These are phyloP conservation scores for Mus spretus DNA, from an alignment of 2,797 vertebrate genomes.

Conservation along the genomic window DNA sequence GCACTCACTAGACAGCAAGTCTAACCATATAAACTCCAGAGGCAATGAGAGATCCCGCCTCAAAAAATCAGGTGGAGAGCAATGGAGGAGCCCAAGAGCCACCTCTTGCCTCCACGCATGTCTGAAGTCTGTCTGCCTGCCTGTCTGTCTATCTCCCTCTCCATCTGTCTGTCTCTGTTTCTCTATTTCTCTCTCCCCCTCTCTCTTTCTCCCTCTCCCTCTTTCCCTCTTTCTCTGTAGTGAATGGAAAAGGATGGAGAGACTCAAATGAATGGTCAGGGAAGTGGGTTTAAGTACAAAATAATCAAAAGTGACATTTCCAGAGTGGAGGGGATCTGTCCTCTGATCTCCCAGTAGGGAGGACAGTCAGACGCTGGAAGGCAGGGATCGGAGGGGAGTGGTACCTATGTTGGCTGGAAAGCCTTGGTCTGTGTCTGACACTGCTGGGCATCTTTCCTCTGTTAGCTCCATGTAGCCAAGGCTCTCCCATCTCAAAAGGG, in stretches of 20 bases:
- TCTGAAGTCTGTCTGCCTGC: neutral
- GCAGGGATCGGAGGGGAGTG: accelerated
- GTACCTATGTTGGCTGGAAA: accelerated
- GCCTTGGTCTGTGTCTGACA: neutral
- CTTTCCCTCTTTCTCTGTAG: neutral
- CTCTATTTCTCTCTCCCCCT: neutral
- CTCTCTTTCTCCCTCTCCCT: neutral
- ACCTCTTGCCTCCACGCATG: neutral
- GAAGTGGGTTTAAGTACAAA: neutral
- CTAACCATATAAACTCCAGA: neutral
- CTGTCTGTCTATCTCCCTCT: no score
- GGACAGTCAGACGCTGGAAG: neutral
- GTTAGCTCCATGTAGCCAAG: neutral
- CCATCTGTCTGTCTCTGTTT: neutral
- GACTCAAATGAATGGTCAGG: no score
- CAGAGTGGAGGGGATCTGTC: neutral
- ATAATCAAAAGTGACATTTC: neutral
- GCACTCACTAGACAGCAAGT: neutral
- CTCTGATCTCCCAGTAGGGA: neutral
- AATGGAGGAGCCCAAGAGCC: neutral
- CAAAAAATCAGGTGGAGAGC: neutral
- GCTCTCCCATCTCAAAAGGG: neutral
- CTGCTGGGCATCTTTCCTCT: neutral
- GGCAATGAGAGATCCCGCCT: neutral
- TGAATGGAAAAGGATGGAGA: neutral